phyloP scores from a whole-genome alignment of 2,797 vertebrate genomes.

The Cichlasoma orientale region DNA sequence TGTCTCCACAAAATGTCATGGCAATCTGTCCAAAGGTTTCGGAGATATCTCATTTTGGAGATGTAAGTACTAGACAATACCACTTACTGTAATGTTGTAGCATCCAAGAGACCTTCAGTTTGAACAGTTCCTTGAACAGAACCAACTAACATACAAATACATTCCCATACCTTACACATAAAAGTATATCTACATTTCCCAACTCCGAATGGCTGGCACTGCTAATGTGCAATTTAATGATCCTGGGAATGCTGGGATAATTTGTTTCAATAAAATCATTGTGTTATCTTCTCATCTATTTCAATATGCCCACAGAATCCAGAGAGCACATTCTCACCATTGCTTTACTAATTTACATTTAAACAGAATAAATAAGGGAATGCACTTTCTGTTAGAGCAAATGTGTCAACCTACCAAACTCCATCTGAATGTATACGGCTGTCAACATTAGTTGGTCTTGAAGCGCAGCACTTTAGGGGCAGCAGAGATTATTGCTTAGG shows the following conservation, averaged over 20 bases:
- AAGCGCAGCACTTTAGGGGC: constrained; percentile 35
- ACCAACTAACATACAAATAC: not conserved
- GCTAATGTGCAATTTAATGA: not conserved
- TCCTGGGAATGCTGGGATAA: not conserved
- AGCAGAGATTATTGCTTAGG: constrained; percentile 46
- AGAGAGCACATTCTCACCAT: not conserved
- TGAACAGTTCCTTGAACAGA: not conserved
- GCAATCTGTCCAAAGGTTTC: not conserved
- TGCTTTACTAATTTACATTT: not conserved
- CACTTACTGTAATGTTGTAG: not conserved
- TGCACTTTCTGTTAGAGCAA: constrained; percentile 17
- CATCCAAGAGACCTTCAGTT: not conserved
- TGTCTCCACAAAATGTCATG: not conserved
- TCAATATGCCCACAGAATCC: constrained; percentile 4
- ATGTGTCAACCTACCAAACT: constrained; percentile 18
- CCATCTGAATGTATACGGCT: constrained; percentile 32
- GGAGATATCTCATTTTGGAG: not conserved
- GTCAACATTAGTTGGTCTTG: constrained; percentile 45
- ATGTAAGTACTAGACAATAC: not conserved
- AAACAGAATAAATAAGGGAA: not conserved
- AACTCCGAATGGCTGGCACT: not conserved
- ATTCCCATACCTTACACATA: not conserved
- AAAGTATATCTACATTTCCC: not conserved
- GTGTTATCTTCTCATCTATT: constrained; percentile 5
- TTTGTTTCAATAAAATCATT: not conserved